Base-by-base conservation (phyloP, 37 sponge, comb jelly and placozoan genomes). In the Spongilla lacustris region DNA sequence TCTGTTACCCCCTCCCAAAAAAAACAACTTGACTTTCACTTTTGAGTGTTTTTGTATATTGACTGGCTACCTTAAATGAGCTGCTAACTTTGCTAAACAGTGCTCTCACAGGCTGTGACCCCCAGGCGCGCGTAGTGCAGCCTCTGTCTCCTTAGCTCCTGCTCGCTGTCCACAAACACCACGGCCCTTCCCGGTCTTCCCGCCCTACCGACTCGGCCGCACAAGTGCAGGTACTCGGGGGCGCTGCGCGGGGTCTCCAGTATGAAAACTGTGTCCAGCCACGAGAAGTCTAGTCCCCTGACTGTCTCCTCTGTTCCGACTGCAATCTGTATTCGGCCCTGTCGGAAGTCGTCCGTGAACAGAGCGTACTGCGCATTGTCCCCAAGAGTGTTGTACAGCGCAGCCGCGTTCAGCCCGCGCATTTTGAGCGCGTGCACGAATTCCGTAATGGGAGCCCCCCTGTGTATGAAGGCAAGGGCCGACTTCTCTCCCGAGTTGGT, bases 281-380 rank as follows among this genome's bases (percentile, higher is more conserved):
- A 93, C 17, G 71, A 67, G 27, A 93, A 93, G 79, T 93, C 94
- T 28, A 93, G 82, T 30, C 94, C 94, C 36, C 94, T 34, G 22
- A 93, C 91, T 4, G 88, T 93, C 78, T 90, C 91, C 66, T 93
- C 94, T 2, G 89, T 93, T 2, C 79, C 85, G 1, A 93, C 85
- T 25, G 77, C 88, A 31, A 90, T 5, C 67, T 93, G 49, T 23
- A 93, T 83, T 36, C 66, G 25, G 4, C 94, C 94, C 23, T 19
- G 25, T 50, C 77, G 48, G 66, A 93, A 93, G 23, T 78, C 74
- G 0, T 81, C 80, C 21, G 90, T 17, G 29, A 93, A 93, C 4
- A 74, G 34, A 30, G 37, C 28, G 68, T 82, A 93, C 66, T 76
- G 34, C 29, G 19, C 76, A 17, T 76, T 68, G 22, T 77, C 41